Base-by-base conservation (phyloP, 2,888 invertebrate genomes). In the Trissolcus japonicus region DNA sequence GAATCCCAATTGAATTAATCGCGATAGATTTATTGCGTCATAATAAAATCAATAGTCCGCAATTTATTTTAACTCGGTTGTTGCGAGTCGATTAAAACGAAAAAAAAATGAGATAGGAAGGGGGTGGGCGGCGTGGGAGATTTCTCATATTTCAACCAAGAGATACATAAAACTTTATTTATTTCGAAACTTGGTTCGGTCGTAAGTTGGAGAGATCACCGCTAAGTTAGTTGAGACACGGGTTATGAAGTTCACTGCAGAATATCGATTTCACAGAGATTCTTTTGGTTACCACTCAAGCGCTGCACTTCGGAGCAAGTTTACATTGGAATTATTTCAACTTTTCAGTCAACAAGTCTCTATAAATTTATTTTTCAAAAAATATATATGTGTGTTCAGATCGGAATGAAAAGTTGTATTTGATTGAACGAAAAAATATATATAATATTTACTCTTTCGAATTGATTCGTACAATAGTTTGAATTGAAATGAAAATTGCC, bases 91-190 rank as follows among this genome's bases (percentile, higher is more conserved):
- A 35, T 35, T 35, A 35, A 35, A 35, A 11, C 35, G 35, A 11
- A 35, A 62, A 63, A 63, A 62, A 62, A 63, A 63, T 2, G 43
- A 35, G 43, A 21, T 63, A 46, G 56, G 57, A 71, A 35, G 11
- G 35, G 35, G 7, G 19, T 35, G 35, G 35, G 35, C 9, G 11
- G 35, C 35, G 35, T 25, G 25, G 25, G 25, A 25, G 25, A 35
- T 35, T 35, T 35, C 11, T 35, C 35, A 71, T 57, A 59, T 54
- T 72, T 59, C 57, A 65, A 72, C 71, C 54, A 59, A n/a, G 11
- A 59, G 43, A 57, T 53, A 54, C 65, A 66, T 73, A 60, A 73
- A 73, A 73, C 9, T 65, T 59, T 65, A 72, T 73, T 59, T 59
- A 66, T 65, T 72, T 14, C 65, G 59, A 72, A 72, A 72, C 4